Evolutionary conservation across 2,113 vertebrate species (phyloP), one percentile per base, ranked within the genome.

Genomic region (Phaethornis superciliosus): DNA sequence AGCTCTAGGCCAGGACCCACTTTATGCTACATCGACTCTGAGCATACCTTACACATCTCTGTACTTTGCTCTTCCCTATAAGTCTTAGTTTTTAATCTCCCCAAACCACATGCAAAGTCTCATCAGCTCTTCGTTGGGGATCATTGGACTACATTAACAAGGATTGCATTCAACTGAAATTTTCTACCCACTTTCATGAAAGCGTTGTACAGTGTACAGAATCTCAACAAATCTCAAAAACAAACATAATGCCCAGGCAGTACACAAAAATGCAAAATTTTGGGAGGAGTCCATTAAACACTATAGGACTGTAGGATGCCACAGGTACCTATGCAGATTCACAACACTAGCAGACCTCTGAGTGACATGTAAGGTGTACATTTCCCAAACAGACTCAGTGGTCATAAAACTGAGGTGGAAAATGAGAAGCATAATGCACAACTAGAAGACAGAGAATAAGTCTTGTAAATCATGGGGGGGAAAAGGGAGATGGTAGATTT

Each of bases 381-480:
- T 47, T 90, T 92, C 63, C 63, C 64, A 93, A 70, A 63, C 42
- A 86, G 80, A 78, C 68, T 81, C 76, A 59, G 68, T 85, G 90
- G 59, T 70, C 82, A 78, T 96, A 95, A 96, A 94, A 42, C 44
- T 86, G 54, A 85, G 55, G 20, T 78, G 27, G 72, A 80, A 94
- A 93, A 95, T 81, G 75, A 93, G 80, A 94, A 22, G n/a, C 18
- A 28, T 79, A 85, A 82, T 68, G 68, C 60, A 83, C 49, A 88
- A 37, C 71, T 81, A 81, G 44, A 92, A 67, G 56, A 33, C 32
- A 70, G 65, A 93, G 37, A 33, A 88, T 60, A 91, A 86, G 56
- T 3, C 5, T 18, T 56, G 77, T 63, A 96, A 93, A 91, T 93
- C 58, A 74, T 9, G 12, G 6, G 14, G 1, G 1, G 8, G 10